Evolutionary conservation across 2,113 vertebrate genomes (phyloP), one percentile per base, ranked within the genome.

Genomic region (Eclectus roratus): DNA sequence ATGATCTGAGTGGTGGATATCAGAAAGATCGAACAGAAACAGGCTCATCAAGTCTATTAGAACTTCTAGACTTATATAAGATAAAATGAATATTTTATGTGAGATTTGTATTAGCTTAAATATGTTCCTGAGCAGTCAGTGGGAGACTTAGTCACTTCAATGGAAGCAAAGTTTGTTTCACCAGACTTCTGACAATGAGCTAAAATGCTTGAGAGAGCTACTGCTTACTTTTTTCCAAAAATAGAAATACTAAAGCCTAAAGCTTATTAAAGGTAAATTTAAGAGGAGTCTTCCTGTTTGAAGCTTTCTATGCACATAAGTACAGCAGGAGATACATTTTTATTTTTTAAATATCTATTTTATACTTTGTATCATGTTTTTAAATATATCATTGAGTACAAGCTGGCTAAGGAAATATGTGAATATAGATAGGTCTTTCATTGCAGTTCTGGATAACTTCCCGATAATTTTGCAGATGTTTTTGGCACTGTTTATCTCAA

Each of bases 21-120:
- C n/a, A 66, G 82, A 90, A 94, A 53, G 69, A 79, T 92, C 77
- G 94, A 85, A 43, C 47, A 83, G 43, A 50, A 94, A 65, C 24
- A 76, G 64, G 10, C 39, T 76, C 5, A 88, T 89, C 41, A 83
- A 89, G 19, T 65, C 68, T 72, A 35, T 91, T 79, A 83, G 33
- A 37, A 70, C 16, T 91, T 92, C 43, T 39, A 81, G 83, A 68
- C 24, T 88, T 95, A 55, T 0, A 5, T 80, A 66, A 89, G 37
- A 71, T 31, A 74, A 85, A 80, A 82, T 70, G 8, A 88, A 46
- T 89, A 91, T 88, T 88, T 91, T 68, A 58, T 44, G 31, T 33
- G 43, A 90, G 53, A 80, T 77, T 88, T 82, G 3, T 93, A 47
- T 88, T 77, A 52, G 15, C 52, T 85, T 83, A 73, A 85, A 50